Evolutionary conservation across 2,888 invertebrate genomes (phyloP), one percentile per base, ranked within the genome.

Genomic region (Caenorhabditis wallacei): DNA sequence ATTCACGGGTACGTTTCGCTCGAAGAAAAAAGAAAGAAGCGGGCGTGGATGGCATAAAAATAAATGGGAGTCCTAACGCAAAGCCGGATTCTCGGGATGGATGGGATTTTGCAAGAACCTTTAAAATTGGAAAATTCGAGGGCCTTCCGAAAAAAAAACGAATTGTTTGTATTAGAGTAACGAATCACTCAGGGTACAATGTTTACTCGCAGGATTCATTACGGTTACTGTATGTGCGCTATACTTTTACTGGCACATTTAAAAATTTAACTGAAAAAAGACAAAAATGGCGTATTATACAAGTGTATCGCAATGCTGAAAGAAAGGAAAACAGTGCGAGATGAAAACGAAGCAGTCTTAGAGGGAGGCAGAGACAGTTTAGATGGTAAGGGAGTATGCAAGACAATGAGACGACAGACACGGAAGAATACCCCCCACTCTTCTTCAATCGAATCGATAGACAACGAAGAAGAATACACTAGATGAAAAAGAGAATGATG

Each of bases 401-500:
- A 75, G 70, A 81, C n/a, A 57, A 8, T 37, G 75, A 70, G 74
- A 56, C 16, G 5, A 1, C 16, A 35, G 63, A 40, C 26, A 61
- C 13, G 26, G 24, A 66, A 66, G 53, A 37, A 40, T 24, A 46
- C 22, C 51, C 54, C 53, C n/a, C n/a, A n/a, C n/a, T 66, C 35
- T 22, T 66, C 53, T 66, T 53, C 69, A 74, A 78, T 78, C 78
- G 78, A 78, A 78, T 78, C 78, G 69, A 78, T 78, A 69, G 53
- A 54, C n/a, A 35, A 57, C 35, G 64, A 13, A 24, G 57, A 43
- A 48, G 70, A 59, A 46, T 26, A 24, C 48, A 53, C 48, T 40
- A 71, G 66, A 61, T 46, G 24, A 24, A 51, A 40, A 4, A 30
- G 8, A 30, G 30, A 26, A 35, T 66, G 66, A 66, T 53, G 66